Conservation (phyloP, 2,888 invertebrate species). For the Stenolophus ochropezus region DNA sequence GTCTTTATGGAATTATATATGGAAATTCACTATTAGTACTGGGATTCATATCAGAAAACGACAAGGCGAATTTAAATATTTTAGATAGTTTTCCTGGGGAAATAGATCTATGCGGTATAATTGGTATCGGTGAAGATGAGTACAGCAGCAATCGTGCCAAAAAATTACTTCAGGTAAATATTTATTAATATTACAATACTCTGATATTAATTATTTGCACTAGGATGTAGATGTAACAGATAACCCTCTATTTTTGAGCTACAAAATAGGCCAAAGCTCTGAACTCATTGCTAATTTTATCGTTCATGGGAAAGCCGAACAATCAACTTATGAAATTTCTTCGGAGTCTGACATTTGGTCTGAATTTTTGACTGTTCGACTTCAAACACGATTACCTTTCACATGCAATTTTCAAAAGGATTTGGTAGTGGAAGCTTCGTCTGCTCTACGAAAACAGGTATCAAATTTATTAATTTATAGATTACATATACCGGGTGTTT, state of each 20-base stretch:
- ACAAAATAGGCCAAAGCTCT: conserved; percentile 75
- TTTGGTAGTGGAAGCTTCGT: conserved; percentile 79
- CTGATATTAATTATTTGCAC: not conserved
- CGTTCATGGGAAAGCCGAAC: conserved; percentile 83
- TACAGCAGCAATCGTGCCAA: conserved; percentile 79
- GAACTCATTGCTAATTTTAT: conserved; percentile 81
- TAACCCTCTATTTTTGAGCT: conserved; percentile 82
- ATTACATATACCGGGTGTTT: too few species aligned
- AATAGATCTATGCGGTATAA: conserved; percentile 84
- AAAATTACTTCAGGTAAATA: conserved; percentile 76
- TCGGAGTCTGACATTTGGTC: conserved; percentile 79
- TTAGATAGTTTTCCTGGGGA: conserved; percentile 84
- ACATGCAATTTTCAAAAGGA: conserved; percentile 78
- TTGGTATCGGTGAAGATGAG: conserved; percentile 79
- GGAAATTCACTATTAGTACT: conserved; percentile 82
- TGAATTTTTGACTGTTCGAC: conserved; percentile 82
- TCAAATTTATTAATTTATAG: too few species aligned
- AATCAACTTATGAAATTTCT: conserved; percentile 79
- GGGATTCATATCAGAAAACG: conserved; percentile 80
- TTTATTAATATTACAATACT: not conserved
- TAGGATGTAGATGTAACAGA: conserved; percentile 87
- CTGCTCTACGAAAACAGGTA: conserved; percentile 80
- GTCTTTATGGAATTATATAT: conserved; percentile 85
- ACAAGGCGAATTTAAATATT: conserved; percentile 76
- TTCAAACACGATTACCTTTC: conserved; percentile 80